phyloP scores from a whole-genome alignment of 2,888 invertebrate species.

The Lithophane socia region DNA sequence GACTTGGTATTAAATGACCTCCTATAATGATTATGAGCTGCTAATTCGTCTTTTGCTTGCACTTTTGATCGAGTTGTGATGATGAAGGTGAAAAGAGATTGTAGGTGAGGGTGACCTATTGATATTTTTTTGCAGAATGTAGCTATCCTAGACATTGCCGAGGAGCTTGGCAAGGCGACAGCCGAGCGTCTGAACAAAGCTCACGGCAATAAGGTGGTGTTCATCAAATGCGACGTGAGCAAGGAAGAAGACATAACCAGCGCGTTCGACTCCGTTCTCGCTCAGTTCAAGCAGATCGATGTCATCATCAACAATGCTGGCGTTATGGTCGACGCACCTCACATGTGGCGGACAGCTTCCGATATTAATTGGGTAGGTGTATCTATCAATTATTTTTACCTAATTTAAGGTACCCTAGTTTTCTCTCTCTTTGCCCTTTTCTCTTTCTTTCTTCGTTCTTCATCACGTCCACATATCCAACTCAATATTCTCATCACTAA shows the following conservation, averaged over 20 bases:
- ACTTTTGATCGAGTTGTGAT: background rate
- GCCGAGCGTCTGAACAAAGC: slow-evolving; percentile 67
- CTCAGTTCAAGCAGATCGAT: slow-evolving; percentile 70
- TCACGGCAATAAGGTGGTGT: slow-evolving; percentile 69
- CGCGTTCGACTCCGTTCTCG: slow-evolving; percentile 71
- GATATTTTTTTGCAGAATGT: slow-evolving; percentile 47
- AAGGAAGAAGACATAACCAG: slow-evolving; percentile 70
- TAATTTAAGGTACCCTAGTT: background rate
- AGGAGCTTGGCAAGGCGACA: slow-evolving; percentile 69
- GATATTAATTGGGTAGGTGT: slow-evolving; percentile 75
- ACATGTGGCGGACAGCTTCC: slow-evolving; percentile 72
- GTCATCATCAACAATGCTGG: slow-evolving; percentile 80
- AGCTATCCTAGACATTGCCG: slow-evolving; percentile 75
- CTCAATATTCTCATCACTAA: background rate
- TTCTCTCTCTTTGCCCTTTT: background rate
- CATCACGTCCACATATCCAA: background rate
- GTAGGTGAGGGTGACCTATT: background rate
- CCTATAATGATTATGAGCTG: background rate
- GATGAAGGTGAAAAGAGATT: background rate
- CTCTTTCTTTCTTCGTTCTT: background rate
- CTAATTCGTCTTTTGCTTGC: background rate
- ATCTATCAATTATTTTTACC: too few species aligned
- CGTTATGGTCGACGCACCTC: slow-evolving; percentile 73
- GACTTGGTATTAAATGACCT: background rate
- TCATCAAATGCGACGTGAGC: slow-evolving; percentile 76